phyloP scores from a whole-genome alignment of 1,140 invertebrate species.

The Diorhabda sublineata region DNA sequence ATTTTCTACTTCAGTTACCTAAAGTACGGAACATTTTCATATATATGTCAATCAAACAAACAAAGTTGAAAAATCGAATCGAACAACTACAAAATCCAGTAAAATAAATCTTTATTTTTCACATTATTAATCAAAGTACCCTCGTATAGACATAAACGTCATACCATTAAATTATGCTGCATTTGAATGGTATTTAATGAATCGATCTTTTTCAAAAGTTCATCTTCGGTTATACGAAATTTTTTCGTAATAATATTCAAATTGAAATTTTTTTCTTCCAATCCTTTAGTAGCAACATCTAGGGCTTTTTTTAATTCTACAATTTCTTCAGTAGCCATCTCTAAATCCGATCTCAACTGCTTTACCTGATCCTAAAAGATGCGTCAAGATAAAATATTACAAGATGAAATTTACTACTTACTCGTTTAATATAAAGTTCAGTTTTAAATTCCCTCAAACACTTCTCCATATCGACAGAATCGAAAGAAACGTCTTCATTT shows the following conservation, averaged over 20 bases:
- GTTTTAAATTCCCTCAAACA: slow-evolving; percentile 9
- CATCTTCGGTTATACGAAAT: background rate
- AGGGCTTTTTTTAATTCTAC: slow-evolving; percentile 5
- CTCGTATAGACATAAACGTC: background rate
- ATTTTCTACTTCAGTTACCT: slow-evolving; percentile 10
- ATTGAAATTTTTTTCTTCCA: slow-evolving; percentile 11
- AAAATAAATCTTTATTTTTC: background rate
- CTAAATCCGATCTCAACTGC: slow-evolving; percentile 5
- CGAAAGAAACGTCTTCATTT: background rate
- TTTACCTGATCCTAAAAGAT: slow-evolving; percentile 12
- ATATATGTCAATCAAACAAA: background rate
- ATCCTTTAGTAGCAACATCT: background rate
- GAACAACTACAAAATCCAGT: background rate
- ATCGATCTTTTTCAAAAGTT: slow-evolving; percentile 5
- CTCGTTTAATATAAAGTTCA: slow-evolving; percentile 8
- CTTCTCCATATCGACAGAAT: slow-evolving; percentile 12
- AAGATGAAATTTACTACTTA: background rate
- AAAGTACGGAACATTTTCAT: background rate
- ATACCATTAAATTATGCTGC: slow-evolving; percentile 14
- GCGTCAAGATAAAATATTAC: background rate
- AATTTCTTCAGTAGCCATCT: slow-evolving; percentile 1
- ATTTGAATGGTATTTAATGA: slow-evolving; percentile 4
- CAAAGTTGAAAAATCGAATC: background rate
- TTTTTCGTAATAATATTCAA: slow-evolving; percentile 4
- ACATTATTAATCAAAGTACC: background rate